Evolutionary conservation across 2,797 vertebrate species (phyloP).

Genomic region (Ctenopoma multispine): DNA sequence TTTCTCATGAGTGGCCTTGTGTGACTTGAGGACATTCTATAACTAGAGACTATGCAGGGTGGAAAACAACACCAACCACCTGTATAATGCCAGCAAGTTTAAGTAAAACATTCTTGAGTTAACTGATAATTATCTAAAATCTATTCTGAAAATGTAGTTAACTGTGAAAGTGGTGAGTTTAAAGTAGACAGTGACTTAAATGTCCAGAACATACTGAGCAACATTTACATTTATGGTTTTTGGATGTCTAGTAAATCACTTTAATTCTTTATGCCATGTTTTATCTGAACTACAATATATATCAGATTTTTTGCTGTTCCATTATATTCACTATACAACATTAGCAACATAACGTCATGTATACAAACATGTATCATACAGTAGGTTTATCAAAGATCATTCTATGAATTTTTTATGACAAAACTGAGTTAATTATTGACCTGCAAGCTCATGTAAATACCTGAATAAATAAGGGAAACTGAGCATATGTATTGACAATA

Average conservation of each 20-base stretch:
- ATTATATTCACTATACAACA: neutral
- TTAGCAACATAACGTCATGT: neutral
- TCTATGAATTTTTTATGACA: neutral
- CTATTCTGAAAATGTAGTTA: slow-evolving; percentile 8
- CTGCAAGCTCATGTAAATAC: too few species aligned
- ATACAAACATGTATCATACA: neutral
- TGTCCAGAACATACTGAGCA: neutral
- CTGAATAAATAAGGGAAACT: neutral
- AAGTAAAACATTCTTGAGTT: neutral
- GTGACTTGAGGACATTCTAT: slow-evolving; percentile 64
- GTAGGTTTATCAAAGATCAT: too few species aligned
- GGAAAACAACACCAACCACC: slow-evolving; percentile 61
- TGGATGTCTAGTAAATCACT: too few species aligned
- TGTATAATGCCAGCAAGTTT: slow-evolving; percentile 17
- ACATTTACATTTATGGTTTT: neutral
- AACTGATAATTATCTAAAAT: slow-evolving; percentile 12
- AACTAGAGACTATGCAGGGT: slow-evolving; percentile 38
- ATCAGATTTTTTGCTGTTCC: neutral
- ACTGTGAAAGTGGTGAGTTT: neutral
- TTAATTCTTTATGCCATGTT: too few species aligned
- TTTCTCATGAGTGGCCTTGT: slow-evolving; percentile 63
- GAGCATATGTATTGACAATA: neutral
- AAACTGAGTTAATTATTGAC: too few species aligned
- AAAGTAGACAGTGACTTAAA: neutral
- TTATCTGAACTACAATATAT: too few species aligned